Evolutionary conservation across 2,797 vertebrate species (phyloP).

Genomic region (Microctenopoma lineatum): DNA sequence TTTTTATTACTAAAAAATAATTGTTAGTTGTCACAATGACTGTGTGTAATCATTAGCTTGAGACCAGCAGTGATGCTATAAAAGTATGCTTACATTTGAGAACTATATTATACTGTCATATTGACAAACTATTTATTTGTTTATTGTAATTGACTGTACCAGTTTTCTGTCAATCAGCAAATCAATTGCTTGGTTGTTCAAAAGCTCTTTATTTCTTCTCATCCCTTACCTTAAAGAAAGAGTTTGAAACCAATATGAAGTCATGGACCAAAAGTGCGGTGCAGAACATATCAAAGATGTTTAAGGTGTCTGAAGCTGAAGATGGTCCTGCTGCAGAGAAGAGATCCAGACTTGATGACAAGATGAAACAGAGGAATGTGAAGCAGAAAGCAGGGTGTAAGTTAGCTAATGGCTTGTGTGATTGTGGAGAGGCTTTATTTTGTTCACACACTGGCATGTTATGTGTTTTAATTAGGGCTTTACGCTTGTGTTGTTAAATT

Average conservation of each 20-base stretch:
- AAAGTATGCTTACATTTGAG: too few relatives aligned
- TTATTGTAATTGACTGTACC: neutral
- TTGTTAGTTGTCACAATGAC: too few relatives aligned
- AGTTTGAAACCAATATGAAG: conserved; percentile 54
- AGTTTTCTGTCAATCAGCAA: neutral
- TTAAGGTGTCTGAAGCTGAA: conserved; percentile 33
- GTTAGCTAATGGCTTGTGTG: neutral
- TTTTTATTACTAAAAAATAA: too few relatives aligned
- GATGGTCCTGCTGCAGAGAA: neutral
- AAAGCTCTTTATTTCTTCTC: neutral
- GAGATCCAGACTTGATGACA: neutral
- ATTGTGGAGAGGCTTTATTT: neutral
- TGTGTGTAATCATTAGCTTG: too few relatives aligned
- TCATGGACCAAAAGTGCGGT: conserved; percentile 25
- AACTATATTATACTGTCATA: too few relatives aligned
- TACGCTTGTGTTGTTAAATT: neutral
- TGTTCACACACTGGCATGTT: neutral
- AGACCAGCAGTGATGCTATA: too few relatives aligned
- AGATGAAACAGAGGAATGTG: neutral
- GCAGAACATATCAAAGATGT: conserved; percentile 39
- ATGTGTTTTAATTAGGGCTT: neutral
- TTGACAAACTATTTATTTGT: neutral
- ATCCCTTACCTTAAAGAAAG: conserved; percentile 11
- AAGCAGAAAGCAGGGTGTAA: conserved; percentile 19
- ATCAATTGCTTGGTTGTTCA: neutral